Conservation (phyloP, 2,888 invertebrate species). For the Quadroppia sp. region DNA sequence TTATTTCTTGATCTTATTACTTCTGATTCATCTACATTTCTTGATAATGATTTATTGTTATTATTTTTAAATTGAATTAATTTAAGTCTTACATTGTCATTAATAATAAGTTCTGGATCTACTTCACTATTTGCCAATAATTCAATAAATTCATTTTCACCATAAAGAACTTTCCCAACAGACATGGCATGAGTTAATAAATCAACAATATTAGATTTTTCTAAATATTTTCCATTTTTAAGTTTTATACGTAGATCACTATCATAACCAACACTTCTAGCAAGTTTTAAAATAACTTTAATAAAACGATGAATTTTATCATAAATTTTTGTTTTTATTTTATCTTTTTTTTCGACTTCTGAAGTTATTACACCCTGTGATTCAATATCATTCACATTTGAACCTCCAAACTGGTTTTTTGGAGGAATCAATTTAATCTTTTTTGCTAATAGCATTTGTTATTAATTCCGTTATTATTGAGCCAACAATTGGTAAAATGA, state of each 20-base stretch:
- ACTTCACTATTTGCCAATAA: conserved; percentile 7
- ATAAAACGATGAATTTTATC: conserved; percentile 1
- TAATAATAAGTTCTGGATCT: conserved; percentile 15
- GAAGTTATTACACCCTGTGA: background rate
- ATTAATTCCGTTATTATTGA: background rate
- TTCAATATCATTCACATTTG: background rate
- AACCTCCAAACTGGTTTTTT: background rate
- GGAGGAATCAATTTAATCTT: background rate
- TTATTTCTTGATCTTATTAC: background rate
- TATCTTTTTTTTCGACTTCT: background rate
- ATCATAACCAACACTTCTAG: conserved; percentile 29
- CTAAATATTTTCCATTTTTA: conserved; percentile 9
- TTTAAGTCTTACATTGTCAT: conserved; percentile 13
- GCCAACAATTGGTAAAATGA: conserved; percentile 32
- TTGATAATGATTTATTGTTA: background rate
- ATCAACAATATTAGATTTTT: conserved; percentile 13
- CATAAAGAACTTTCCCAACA: background rate
- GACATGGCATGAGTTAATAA: conserved; percentile 16
- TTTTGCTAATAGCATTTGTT: background rate
- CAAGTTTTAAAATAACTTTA: conserved; percentile 28
- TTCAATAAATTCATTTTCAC: conserved; percentile 26
- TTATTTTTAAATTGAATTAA: conserved; percentile 3
- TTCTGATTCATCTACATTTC: background rate
- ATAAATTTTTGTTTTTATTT: conserved; percentile 4
- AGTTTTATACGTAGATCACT: background rate